Evolutionary conservation across 2,113 vertebrate genomes (phyloP).

Genomic region (Aldabrachelys gigantea): DNA sequence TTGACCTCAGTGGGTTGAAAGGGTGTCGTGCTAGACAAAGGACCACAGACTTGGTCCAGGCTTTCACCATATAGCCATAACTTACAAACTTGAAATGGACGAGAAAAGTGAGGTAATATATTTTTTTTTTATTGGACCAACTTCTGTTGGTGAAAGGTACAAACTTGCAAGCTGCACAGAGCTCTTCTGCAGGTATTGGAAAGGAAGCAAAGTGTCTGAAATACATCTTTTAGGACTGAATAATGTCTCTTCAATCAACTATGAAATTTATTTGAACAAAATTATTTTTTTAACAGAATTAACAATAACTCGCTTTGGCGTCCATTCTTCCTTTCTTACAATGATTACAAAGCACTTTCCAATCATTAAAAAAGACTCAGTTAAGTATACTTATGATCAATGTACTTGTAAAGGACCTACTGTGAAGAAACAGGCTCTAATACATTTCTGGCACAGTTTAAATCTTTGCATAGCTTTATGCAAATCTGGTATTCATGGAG

Average conservation of each 20-base stretch:
- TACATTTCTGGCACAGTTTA: neutral
- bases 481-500: neutral
- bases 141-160: neutral
- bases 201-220: neutral
- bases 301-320: constrained; percentile 10
- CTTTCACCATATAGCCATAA: neutral
- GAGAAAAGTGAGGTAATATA: neutral
- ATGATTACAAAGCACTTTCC: neutral
- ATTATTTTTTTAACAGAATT: neutral
- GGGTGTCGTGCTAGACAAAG: neutral
- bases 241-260: neutral
- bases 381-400: neutral
- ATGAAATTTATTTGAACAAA: constrained; percentile 29
- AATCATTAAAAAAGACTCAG: neutral
- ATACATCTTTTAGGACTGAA: neutral
- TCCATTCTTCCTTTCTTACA: neutral
- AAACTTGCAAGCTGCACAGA: neutral
- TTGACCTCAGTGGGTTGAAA: neutral
- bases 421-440: neutral
- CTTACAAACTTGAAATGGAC: neutral
- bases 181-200: neutral
- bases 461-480: constrained; percentile 4
- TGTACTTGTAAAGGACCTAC: neutral
- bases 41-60: neutral
- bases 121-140: neutral